Conservation (phyloP, 2,797 vertebrate species). For the Botia almorhae region DNA sequence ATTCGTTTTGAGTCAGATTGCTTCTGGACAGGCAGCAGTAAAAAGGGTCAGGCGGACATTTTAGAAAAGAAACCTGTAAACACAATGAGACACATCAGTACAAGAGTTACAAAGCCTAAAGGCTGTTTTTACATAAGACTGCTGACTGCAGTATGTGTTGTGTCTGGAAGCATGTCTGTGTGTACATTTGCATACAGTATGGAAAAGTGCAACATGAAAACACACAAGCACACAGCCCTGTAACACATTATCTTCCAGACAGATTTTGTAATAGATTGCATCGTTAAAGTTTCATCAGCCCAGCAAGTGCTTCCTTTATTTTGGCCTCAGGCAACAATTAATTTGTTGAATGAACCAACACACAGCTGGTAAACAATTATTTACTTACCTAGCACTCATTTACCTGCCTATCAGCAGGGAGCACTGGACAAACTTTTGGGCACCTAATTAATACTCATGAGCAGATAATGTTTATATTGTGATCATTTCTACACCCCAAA, state of each 20-base stretch:
- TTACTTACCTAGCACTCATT: neutral
- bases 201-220: conserved; percentile 2
- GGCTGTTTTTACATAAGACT: conserved; percentile 46
- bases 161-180: conserved; percentile 11
- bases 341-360: neutral
- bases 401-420: neutral
- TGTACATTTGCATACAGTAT: neutral
- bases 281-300: conserved; percentile 12
- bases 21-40: neutral
- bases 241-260: too few species aligned
- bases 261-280: conserved; percentile 22
- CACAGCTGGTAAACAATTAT: neutral
- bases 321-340: neutral
- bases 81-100: conserved; percentile 30
- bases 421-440: neutral
- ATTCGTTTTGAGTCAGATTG: neutral
- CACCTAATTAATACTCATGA: neutral
- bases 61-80: conserved; percentile 19
- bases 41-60: neutral
- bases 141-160: conserved; percentile 22
- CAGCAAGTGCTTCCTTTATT: neutral
- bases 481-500: too few species aligned
- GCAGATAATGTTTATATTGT: neutral
- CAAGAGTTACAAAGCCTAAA: conserved; percentile 28
- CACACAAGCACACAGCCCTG: neutral